These are phyloP conservation scores for Sebastes iracundus DNA, from an alignment of 2,797 vertebrate species.

Conservation along the genomic window DNA sequence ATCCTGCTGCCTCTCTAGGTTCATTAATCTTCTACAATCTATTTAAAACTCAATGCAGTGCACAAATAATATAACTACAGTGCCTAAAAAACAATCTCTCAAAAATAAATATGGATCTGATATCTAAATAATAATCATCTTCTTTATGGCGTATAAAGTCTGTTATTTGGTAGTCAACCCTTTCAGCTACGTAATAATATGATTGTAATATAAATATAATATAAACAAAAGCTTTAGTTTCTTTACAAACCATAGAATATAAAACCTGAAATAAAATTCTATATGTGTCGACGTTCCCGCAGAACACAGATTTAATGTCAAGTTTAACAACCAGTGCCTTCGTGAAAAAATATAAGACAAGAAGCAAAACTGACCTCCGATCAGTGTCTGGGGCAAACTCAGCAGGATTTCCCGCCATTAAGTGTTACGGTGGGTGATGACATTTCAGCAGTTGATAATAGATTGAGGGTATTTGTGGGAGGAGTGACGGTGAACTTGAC, in stretches of 20 bases:
- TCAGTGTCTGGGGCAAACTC: constrained; percentile 23
- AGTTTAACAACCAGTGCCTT: neutral
- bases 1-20: constrained; percentile 6
- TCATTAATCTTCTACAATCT: constrained; percentile 23
- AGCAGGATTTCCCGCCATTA: constrained; percentile 22
- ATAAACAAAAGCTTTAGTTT: constrained; percentile 63
- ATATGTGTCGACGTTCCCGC: constrained; percentile 24
- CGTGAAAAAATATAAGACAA: constrained; percentile 13
- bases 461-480: constrained; percentile 30
- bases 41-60: constrained; percentile 35
- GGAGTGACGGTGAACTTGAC: constrained; percentile 42
- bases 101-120: constrained; percentile 82
- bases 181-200: constrained; percentile 59
- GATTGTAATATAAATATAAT: constrained; percentile 76
- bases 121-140: constrained; percentile 67
- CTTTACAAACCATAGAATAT: constrained; percentile 71
- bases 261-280: constrained; percentile 63
- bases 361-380: constrained; percentile 48
- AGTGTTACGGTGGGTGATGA: constrained; percentile 30
- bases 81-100: constrained; percentile 62
- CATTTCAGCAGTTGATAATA: constrained; percentile 39
- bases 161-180: constrained; percentile 74
- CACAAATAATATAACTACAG: constrained; percentile 58
- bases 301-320: constrained; percentile 14
- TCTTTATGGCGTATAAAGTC: constrained; percentile 68